These are phyloP conservation scores for Torymus texanus DNA, from an alignment of 2,888 invertebrate species.

Conservation along the genomic window DNA sequence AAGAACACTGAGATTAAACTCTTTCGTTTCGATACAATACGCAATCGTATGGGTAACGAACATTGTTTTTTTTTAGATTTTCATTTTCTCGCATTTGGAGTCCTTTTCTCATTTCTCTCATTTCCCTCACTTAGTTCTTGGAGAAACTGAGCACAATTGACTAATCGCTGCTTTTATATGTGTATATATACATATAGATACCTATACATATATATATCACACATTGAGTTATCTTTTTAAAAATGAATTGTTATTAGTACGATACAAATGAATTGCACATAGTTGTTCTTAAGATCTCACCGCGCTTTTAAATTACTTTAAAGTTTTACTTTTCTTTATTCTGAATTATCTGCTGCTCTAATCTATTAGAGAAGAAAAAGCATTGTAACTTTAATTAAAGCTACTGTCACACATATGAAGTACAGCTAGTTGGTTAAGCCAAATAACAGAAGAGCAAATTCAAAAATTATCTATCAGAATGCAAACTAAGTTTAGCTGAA, in stretches of 20 bases:
- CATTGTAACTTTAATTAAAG: neutral
- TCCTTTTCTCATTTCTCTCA: conserved; percentile 15
- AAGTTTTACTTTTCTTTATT: conserved; percentile 26
- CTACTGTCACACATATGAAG: neutral
- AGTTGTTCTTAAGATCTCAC: conserved; percentile 33
- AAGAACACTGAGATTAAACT: conserved; percentile 38
- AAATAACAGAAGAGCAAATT: conserved; percentile 9
- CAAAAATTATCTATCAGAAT: conserved; percentile 32
- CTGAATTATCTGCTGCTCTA: conserved; percentile 20
- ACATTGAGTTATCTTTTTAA: conserved; percentile 28
- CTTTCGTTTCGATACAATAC: conserved; percentile 37
- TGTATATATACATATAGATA: neutral
- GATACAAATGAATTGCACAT: conserved; percentile 42
- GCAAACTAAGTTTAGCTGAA: conserved; percentile 31
- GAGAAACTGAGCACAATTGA: conserved; percentile 51
- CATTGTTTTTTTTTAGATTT: conserved; percentile 26
- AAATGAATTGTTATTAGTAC: conserved; percentile 39
- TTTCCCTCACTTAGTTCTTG: conserved; percentile 19
- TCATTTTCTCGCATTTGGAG: conserved; percentile 15
- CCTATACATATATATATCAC: conserved; percentile 1
- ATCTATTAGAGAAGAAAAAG: conserved; percentile 31
- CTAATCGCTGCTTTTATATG: conserved; percentile 15
- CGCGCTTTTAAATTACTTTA: conserved; percentile 17
- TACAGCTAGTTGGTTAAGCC: neutral
- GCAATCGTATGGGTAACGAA: conserved; percentile 32